These are phyloP conservation scores for Solenopsis invicta DNA, from an alignment of 1,140 invertebrate species.

Conservation along the genomic window DNA sequence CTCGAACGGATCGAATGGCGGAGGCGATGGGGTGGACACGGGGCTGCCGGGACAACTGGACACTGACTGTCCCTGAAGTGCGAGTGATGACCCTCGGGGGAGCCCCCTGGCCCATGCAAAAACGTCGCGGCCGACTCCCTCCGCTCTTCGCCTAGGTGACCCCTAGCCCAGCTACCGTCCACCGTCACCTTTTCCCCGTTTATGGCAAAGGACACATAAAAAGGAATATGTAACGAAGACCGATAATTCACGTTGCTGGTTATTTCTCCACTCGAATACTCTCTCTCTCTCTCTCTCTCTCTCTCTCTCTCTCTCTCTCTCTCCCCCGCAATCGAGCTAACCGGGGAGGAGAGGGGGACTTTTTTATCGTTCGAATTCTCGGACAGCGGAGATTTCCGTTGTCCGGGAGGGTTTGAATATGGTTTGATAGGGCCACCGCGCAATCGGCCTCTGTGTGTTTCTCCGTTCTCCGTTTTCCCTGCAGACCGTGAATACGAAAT, in stretches of 20 bases:
- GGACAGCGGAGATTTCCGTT: slow-evolving; percentile 61
- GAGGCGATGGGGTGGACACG: slow-evolving; percentile 69
- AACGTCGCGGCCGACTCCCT: slow-evolving; percentile 72
- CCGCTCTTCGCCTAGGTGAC: slow-evolving; percentile 53
- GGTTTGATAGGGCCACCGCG: slow-evolving; percentile 71
- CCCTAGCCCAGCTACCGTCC: slow-evolving; percentile 35
- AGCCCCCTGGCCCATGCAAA: slow-evolving; percentile 81
- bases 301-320: not conserved
- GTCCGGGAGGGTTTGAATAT: slow-evolving; percentile 71
- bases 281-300: not conserved
- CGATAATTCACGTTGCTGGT: slow-evolving; percentile 83
- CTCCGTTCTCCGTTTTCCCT: slow-evolving; percentile 77
- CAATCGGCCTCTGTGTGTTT: slow-evolving; percentile 56
- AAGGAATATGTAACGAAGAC: slow-evolving; percentile 86
- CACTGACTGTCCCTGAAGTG: slow-evolving; percentile 83
- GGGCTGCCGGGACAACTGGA: slow-evolving; percentile 76
- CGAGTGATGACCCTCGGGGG: slow-evolving; percentile 86
- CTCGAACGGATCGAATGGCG: slow-evolving; percentile 81
- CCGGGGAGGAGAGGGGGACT: slow-evolving; percentile 26
- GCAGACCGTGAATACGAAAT: slow-evolving; percentile 82
- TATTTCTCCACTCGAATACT: slow-evolving; percentile 46
- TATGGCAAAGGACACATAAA: slow-evolving; percentile 84
- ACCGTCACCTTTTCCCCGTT: slow-evolving; percentile 81
- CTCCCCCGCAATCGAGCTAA: not conserved
- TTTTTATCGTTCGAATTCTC: slow-evolving; percentile 66